Percentiles rank a stretch among this genome's conserved stretches.
These are phyloP conservation scores for Mechanitis mazaeus DNA, from an alignment of 2,888 invertebrate genomes.

Conservation along the genomic window DNA sequence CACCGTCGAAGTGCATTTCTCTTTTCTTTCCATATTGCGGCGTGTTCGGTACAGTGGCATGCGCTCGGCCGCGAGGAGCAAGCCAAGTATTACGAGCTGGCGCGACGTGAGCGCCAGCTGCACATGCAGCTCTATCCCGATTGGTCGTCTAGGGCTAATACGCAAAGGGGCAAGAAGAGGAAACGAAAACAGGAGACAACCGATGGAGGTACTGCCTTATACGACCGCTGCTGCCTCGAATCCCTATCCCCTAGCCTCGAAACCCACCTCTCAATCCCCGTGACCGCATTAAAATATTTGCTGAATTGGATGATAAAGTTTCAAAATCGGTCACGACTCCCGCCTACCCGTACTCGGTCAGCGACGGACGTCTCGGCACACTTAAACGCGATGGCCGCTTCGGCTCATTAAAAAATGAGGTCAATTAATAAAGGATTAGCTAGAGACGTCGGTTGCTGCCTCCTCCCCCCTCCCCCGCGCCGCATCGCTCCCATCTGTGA, in stretches of 20 bases:
- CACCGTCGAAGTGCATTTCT: constrained; percentile 73
- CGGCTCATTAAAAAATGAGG: constrained; percentile 64
- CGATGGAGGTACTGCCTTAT: constrained; percentile 93
- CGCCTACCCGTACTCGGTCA: constrained; percentile 36
- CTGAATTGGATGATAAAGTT: background rate
- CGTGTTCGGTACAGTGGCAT: constrained; percentile 92
- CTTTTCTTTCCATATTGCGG: constrained; percentile 75
- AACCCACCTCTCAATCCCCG: constrained; percentile 24
- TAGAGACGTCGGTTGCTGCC: constrained; percentile 58
- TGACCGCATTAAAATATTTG: constrained; percentile 1
- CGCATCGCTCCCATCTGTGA: constrained; percentile 41
- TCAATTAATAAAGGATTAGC: constrained; percentile 70
- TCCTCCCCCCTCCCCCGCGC: constrained; percentile 32
- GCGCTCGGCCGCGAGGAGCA: constrained; percentile 99
- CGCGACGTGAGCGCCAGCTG: constrained; percentile 97
- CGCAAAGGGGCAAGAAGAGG: constrained; percentile 99
- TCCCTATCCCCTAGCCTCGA: constrained; percentile 22
- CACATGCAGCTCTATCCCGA: constrained; percentile 99
- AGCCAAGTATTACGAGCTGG: constrained; percentile 99
- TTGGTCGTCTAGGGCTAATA: constrained; percentile 99
- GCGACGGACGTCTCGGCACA: constrained; percentile 53
- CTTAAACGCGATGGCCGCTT: constrained; percentile 41
- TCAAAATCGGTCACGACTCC: constrained; percentile 41
- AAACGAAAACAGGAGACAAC: constrained; percentile 98
- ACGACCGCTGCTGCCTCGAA: constrained; percentile 54